Percentiles rank a stretch among this genome's conserved stretches.
These are phyloP conservation scores for Lepus oiostolus DNA, from an alignment of 2,797 vertebrate genomes.

Conservation along the genomic window DNA sequence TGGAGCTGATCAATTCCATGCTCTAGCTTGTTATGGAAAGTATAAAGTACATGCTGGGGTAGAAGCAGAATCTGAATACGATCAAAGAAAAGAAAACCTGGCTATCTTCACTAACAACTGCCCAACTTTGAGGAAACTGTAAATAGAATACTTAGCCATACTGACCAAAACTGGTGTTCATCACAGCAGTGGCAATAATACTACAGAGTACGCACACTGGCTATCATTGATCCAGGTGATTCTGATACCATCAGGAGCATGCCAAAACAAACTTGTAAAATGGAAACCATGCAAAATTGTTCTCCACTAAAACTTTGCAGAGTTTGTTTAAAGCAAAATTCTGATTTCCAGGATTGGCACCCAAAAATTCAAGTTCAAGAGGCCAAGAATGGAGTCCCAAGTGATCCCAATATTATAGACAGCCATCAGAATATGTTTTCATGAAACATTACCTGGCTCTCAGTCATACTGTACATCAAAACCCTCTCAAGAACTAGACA, in stretches of 20 bases:
- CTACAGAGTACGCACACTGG: conserved; percentile 97
- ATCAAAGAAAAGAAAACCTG: too few relatives aligned
- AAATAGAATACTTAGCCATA: conserved; percentile 98
- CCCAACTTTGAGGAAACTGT: conserved; percentile 85
- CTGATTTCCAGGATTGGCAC: not conserved
- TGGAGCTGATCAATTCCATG: too few relatives aligned
- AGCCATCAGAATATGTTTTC: not conserved
- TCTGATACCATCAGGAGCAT: too few relatives aligned
- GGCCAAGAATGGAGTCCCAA: not conserved
- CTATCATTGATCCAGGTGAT: conserved; percentile 96
- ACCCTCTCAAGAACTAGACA: not conserved
- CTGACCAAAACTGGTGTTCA: conserved; percentile 97
- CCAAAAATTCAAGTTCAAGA: conserved; percentile 49
- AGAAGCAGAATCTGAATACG: too few relatives aligned
- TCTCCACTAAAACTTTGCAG: too few relatives aligned
- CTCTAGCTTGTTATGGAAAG: too few relatives aligned
- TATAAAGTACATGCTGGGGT: too few relatives aligned
- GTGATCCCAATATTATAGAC: not conserved
- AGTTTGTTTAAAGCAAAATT: not conserved
- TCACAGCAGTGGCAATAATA: conserved; percentile 98
- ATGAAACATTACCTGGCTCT: conserved; percentile 46
- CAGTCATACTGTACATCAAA: not conserved
- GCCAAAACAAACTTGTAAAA: too few relatives aligned
- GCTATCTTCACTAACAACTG: too few relatives aligned
- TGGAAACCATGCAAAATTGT: too few relatives aligned